These are phyloP conservation scores for Synergus itoensis DNA, from an alignment of 2,888 invertebrate genomes.

Conservation along the genomic window DNA sequence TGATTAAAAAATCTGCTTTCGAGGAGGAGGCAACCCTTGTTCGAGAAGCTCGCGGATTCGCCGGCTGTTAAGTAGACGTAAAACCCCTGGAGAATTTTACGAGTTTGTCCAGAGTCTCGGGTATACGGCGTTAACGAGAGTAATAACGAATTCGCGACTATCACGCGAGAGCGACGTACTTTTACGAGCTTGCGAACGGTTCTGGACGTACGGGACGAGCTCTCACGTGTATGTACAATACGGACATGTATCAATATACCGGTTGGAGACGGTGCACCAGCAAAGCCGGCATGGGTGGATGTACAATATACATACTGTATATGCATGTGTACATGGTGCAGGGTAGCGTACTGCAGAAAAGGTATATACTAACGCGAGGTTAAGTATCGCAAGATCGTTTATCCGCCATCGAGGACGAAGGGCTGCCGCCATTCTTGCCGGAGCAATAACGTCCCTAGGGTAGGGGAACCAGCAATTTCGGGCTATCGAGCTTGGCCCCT, in stretches of 20 bases:
- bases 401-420: conserved; percentile 75
- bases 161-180: conserved; percentile 67
- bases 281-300: conserved; percentile 10
- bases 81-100: conserved; percentile 63
- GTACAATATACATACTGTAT: conserved; percentile 30
- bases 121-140: conserved; percentile 70
- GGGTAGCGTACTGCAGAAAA: conserved; percentile 25
- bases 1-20: background rate
- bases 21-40: conserved; percentile 1
- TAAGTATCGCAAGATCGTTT: conserved; percentile 72
- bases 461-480: conserved; percentile 78
- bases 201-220: conserved; percentile 39
- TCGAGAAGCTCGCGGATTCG: conserved; percentile 21
- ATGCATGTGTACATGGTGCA: background rate
- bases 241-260: conserved; percentile 20
- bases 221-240: conserved; percentile 30
- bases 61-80: conserved; percentile 40
- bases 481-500: conserved; percentile 77
- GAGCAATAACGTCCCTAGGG: conserved; percentile 59
- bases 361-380: conserved; percentile 53
- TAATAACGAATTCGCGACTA: conserved; percentile 74
- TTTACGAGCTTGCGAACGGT: conserved; percentile 66
- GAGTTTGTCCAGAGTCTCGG: conserved; percentile 67
- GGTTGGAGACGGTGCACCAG: background rate
- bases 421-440: conserved; percentile 67